Evolutionary conservation across 2,888 invertebrate genomes (phyloP).

Genomic region (Melanargia galathea): DNA sequence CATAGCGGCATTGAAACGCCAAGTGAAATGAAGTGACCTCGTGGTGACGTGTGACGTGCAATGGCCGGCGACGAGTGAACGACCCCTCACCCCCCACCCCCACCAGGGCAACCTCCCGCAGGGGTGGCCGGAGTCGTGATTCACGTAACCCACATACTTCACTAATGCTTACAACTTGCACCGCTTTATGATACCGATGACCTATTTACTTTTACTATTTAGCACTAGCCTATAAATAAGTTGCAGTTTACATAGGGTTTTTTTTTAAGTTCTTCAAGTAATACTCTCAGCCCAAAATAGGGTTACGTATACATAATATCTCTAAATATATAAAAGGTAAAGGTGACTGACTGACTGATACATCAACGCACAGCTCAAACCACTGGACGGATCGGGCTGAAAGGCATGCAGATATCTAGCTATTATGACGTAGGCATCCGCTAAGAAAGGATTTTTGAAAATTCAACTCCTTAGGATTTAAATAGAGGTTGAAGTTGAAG

Average conservation of each 20-base stretch:
- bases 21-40: conserved; percentile 33
- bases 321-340: no score
- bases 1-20: conserved; percentile 27
- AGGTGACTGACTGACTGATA: no score
- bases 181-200: conserved; percentile 1
- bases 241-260: neutral
- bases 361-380: no score
- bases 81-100: conserved; percentile 18
- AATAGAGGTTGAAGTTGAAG: no score
- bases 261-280: neutral
- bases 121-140: conserved; percentile 24
- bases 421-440: no score
- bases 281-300: no score
- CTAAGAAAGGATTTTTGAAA: no score
- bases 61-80: conserved; percentile 31
- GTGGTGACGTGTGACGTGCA: conserved; percentile 15
- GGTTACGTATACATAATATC: no score
- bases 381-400: no score
- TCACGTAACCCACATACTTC: conserved; percentile 23
- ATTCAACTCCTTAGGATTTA: no score
- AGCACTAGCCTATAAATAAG: neutral
- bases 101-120: conserved; percentile 2
- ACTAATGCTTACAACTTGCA: neutral
- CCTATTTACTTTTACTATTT: conserved; percentile 8
- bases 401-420: no score